phyloP scores from a whole-genome alignment of 2,797 vertebrate species.

The Gobionotothen gibberifrons region DNA sequence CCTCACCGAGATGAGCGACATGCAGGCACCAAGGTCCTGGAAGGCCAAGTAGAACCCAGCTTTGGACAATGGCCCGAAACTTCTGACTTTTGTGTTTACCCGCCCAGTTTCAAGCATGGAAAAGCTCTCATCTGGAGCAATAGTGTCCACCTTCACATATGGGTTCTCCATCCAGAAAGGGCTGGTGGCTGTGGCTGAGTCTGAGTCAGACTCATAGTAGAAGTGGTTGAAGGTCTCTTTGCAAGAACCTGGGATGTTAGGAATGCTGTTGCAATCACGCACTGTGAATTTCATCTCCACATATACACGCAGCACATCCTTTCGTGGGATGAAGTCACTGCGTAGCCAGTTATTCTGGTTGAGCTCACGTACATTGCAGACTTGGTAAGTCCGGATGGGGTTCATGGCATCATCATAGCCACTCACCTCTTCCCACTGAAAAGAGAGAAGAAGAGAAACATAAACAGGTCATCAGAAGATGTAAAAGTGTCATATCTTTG shows the following conservation, averaged over 20 bases:
- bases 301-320: constrained; percentile 93
- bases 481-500: background rate
- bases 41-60: constrained; percentile 97
- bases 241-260: constrained; percentile 97
- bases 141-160: constrained; percentile 98
- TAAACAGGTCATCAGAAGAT: constrained; percentile 36
- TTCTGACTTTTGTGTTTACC: constrained; percentile 96
- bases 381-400: constrained; percentile 97
- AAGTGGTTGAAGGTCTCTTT: constrained; percentile 99
- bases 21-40: constrained; percentile 96
- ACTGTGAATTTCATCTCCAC: constrained; percentile 98
- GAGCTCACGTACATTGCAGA: constrained; percentile 92
- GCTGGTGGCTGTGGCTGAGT: constrained; percentile 93
- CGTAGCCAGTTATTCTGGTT: constrained; percentile 99
- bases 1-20: constrained; percentile 97
- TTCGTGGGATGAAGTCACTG: constrained; percentile 93
- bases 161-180: constrained; percentile 99
- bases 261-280: constrained; percentile 97
- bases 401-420: constrained; percentile 97
- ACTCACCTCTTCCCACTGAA: constrained; percentile 98
- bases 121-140: constrained; percentile 96
- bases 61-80: constrained; percentile 96
- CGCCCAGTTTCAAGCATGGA: constrained; percentile 91
- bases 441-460: constrained; percentile 41
- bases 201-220: constrained; percentile 96